Evolutionary conservation across 2,888 invertebrate species (phyloP), one percentile per base, ranked within the genome.

Genomic region (Amitus sp.): DNA sequence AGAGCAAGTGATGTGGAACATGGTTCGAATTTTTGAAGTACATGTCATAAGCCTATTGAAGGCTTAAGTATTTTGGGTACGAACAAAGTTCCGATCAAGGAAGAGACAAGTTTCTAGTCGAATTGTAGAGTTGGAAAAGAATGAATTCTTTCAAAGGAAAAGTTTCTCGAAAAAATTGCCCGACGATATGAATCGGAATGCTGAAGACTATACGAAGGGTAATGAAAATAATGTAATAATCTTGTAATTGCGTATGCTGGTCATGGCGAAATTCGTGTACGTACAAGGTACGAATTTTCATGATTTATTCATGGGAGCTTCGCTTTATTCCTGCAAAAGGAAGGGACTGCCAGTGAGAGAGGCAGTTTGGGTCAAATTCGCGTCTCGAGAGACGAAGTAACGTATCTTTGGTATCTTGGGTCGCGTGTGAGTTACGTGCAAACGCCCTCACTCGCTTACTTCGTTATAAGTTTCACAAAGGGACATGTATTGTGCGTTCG

Each of bases 271-370:
- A 54, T 62, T 62, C 62, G 62, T 54, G 30, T 30, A 30, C 57
- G 23, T 19, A 19, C 39, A 13, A 10, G 47, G 53, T 57, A 62
- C 62, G 62, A 37, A 5, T 58, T 58, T 55, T 58, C 54, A 62
- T 62, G 62, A 62, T 54, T 62, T 58, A 62, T 62, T 62, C 62
- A 62, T 58, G 62, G 58, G 43, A 49, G 51, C 58, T 58, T 50
- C 47, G 54, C 57, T 50, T 62, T 42, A 55, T 58, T 58, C 62
- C 39, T 20, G 50, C 50, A 39, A 28, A 58, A 53, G 47, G 37
- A n/a, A 50, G 40, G 39, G 48, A 39, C 43, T 12, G 4, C 34
- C n/a, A n/a, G n/a, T n/a, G 3, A 13, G 34, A 13, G 37, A 17
- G 15, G 10, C 15, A 9, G 37, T 37, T 37, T 13, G 13, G 37